A percentile compares a stretch with the other conserved stretches of the same genome.
These are phyloP conservation scores for Potorous gilbertii DNA, from an alignment of 2,797 vertebrate species.

Conservation along the genomic window DNA sequence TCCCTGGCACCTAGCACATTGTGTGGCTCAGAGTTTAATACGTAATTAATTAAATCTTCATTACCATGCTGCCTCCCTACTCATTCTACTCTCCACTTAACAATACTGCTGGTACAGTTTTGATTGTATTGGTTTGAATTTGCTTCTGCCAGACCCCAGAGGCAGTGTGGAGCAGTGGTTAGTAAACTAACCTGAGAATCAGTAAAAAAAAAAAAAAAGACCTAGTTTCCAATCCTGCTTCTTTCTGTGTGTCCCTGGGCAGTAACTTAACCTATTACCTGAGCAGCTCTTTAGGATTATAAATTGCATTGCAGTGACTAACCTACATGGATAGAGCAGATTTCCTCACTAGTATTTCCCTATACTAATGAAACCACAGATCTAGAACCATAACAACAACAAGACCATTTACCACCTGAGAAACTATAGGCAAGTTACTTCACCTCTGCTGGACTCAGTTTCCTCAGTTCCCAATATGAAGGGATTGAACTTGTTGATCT, in stretches of 20 bases:
- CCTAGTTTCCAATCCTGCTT: neutral
- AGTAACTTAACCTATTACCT: neutral
- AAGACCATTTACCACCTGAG: neutral
- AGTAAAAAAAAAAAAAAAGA: neutral
- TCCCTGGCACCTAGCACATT: neutral
- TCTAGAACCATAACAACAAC: neutral
- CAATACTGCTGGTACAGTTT: neutral
- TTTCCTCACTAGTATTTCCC: neutral
- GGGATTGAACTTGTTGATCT: neutral
- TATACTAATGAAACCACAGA: neutral
- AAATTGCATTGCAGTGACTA: neutral
- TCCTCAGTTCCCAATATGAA: neutral
- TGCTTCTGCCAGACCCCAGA: neutral
- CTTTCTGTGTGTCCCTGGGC: neutral
- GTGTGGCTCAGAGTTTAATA: neutral
- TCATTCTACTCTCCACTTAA: neutral
- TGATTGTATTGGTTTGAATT: neutral
- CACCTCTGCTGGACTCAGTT: neutral
- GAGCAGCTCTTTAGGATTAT: neutral
- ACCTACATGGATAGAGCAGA: neutral
- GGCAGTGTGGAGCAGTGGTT: neutral
- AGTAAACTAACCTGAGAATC: neutral
- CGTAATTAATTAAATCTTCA: neutral
- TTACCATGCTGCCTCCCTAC: neutral
- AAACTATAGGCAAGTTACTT: neutral